Percentiles rank a stretch among this genome's conserved stretches.
These are phyloP conservation scores for Furcifer pardalis DNA, from an alignment of 2,797 vertebrate genomes.

Conservation along the genomic window DNA sequence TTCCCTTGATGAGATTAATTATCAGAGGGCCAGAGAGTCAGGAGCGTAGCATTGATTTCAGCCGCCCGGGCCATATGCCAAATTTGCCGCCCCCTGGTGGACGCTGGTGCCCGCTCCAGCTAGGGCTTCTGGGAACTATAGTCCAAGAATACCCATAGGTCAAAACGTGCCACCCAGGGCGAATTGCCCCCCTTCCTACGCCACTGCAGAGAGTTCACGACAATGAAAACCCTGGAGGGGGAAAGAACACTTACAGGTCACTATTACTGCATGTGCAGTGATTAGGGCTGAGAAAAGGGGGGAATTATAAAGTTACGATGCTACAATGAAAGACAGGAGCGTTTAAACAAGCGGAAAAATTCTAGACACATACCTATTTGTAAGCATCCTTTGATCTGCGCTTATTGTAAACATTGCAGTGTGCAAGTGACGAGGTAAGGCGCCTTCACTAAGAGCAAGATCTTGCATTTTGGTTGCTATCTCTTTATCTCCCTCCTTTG, in stretches of 20 bases:
- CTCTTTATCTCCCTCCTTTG: constrained; percentile 97
- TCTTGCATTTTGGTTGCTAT: constrained; percentile 99
- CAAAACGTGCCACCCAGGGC: too few relatives aligned
- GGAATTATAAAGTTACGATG: not conserved
- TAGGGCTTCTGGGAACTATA: too few relatives aligned
- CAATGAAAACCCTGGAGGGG: too few relatives aligned
- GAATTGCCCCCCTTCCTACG: too few relatives aligned
- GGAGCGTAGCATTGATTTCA: too few relatives aligned
- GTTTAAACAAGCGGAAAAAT: not conserved
- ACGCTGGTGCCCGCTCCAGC: too few relatives aligned
- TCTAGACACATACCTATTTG: constrained; percentile 87
- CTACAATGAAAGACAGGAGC: not conserved
- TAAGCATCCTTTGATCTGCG: constrained; percentile 97
- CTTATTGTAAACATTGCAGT: constrained; percentile 98
- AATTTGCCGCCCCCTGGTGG: too few relatives aligned
- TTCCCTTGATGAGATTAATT: too few relatives aligned
- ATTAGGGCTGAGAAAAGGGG: not conserved
- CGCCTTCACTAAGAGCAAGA: constrained; percentile 96
- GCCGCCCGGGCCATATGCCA: too few relatives aligned
- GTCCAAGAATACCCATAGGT: too few relatives aligned
- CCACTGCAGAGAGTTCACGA: too few relatives aligned
- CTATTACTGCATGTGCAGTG: not conserved
- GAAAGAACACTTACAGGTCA: not conserved
- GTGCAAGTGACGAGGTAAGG: constrained; percentile 95
- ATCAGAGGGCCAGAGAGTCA: too few relatives aligned